Conservation (phyloP, 2,888 invertebrate genomes). For the Rotaria macrura region DNA sequence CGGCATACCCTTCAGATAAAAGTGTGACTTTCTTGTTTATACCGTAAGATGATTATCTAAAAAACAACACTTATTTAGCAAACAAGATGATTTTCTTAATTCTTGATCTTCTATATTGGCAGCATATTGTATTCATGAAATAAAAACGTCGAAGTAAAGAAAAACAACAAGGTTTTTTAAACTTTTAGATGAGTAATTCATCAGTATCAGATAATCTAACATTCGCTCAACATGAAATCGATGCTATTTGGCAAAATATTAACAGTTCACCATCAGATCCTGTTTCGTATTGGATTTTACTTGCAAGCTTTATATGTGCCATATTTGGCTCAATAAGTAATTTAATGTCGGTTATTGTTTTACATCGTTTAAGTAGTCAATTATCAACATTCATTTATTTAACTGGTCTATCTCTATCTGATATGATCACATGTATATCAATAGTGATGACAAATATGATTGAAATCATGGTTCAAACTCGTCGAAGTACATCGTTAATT, state of each 20-base stretch:
- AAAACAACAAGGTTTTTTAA: too few species aligned
- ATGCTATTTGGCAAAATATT: background rate
- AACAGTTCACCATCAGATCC: background rate
- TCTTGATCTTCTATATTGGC: too few species aligned
- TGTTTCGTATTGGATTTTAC: background rate
- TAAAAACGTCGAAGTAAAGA: too few species aligned
- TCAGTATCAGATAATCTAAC: background rate
- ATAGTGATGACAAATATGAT: background rate
- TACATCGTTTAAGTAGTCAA: background rate
- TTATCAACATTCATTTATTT: constrained; percentile 2
- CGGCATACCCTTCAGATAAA: too few species aligned
- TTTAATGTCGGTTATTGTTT: background rate
- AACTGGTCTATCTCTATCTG: background rate
- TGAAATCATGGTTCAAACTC: background rate
- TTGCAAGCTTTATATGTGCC: background rate
- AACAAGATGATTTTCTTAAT: too few species aligned
- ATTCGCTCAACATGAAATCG: background rate
- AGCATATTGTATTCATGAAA: too few species aligned
- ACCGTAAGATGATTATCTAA: too few species aligned
- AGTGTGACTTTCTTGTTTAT: too few species aligned
- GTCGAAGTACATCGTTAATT: background rate
- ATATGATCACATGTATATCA: background rate
- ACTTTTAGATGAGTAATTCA: background rate
- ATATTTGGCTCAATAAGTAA: background rate
- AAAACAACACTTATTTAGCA: too few species aligned